Evolutionary conservation across 1,140 invertebrate species (phyloP).

Genomic region (Rhizoglyphus robini): DNA sequence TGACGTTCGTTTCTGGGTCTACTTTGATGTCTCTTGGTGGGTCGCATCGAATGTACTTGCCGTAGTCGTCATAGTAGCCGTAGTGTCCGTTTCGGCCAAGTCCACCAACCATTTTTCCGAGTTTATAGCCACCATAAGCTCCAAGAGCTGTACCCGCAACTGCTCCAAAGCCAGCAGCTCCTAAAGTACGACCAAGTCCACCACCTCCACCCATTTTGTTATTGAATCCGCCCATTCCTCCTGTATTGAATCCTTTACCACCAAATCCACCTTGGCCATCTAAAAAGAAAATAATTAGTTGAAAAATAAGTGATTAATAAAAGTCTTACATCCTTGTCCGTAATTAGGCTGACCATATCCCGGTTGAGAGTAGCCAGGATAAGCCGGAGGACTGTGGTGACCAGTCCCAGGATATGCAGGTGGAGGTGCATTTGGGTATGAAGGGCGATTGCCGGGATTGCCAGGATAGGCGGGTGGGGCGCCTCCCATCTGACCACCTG

Average conservation of each 20-base stretch:
- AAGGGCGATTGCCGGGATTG: neutral
- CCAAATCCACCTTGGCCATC: neutral
- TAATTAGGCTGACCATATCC: too few species aligned
- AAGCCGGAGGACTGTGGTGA: neutral
- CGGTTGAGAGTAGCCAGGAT: neutral
- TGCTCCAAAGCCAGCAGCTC: constrained; percentile 2
- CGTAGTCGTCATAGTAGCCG: constrained; percentile 11
- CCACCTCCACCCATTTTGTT: neutral
- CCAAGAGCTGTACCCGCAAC: constrained; percentile 11
- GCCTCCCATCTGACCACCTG: neutral
- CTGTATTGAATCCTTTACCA: neutral
- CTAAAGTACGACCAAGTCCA: neutral
- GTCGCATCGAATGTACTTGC: constrained; percentile 7
- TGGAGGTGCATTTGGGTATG: neutral
- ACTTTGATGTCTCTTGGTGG: constrained; percentile 7
- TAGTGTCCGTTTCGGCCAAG: constrained; percentile 11
- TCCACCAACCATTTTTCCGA: constrained; percentile 12
- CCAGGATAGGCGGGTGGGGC: constrained; percentile 8
- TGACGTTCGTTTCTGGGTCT: constrained; percentile 11
- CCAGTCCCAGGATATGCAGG: neutral
- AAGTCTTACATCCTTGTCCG: constrained; percentile 5
- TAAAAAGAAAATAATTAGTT: neutral
- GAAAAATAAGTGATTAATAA: neutral
- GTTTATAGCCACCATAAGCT: constrained; percentile 18
- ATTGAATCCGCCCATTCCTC: too few species aligned